Conservation (phyloP, 2,888 invertebrate genomes). For the Meiosimyza decipiens region DNA sequence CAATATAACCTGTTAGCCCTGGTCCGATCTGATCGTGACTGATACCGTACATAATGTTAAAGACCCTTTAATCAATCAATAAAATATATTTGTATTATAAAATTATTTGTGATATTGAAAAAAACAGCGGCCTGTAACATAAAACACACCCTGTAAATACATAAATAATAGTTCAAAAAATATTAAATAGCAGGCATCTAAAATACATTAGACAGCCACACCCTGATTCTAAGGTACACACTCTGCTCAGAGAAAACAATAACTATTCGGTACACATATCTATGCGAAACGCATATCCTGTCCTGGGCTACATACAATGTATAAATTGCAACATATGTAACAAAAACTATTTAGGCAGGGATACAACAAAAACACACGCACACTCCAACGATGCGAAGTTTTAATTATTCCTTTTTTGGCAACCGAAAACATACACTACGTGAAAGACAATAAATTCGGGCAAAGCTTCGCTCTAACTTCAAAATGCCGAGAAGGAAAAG, state of each 20-base stretch:
- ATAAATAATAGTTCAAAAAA: too few species aligned
- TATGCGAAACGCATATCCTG: too few species aligned
- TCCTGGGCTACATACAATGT: too few species aligned
- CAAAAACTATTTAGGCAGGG: not conserved
- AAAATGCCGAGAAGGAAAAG: not conserved
- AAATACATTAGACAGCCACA: conserved; percentile 10
- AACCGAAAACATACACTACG: not conserved
- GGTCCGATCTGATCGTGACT: too few species aligned
- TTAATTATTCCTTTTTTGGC: conserved; percentile 27
- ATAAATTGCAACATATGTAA: not conserved
- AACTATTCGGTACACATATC: not conserved
- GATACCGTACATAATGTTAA: too few species aligned
- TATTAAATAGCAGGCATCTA: not conserved
- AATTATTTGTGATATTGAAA: too few species aligned
- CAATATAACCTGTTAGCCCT: too few species aligned
- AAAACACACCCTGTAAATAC: too few species aligned
- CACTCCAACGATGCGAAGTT: conserved; percentile 1
- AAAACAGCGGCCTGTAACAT: too few species aligned
- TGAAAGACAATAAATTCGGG: conserved; percentile 11
- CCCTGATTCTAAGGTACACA: not conserved
- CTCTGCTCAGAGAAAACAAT: not conserved
- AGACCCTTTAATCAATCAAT: too few species aligned
- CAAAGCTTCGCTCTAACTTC: not conserved
- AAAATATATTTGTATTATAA: too few species aligned
- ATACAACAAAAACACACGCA: not conserved